Evolutionary conservation across 2,113 vertebrate species (phyloP).

Genomic region (Menidia beryllina): DNA sequence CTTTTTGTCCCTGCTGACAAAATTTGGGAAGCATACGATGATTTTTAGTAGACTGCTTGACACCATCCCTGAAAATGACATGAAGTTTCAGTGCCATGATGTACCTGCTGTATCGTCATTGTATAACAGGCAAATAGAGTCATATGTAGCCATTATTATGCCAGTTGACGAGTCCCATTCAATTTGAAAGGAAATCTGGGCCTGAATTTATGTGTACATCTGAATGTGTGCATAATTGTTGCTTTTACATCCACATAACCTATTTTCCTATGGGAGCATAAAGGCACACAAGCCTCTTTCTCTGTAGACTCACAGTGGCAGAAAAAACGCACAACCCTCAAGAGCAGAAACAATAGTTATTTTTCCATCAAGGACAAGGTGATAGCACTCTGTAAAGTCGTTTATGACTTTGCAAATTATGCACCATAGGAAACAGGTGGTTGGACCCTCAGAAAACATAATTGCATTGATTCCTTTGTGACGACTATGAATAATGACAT

Average conservation of each 20-base stretch:
- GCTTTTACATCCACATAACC: conserved; percentile 62
- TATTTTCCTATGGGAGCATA: conserved; percentile 2
- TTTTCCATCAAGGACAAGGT: conserved; percentile 47
- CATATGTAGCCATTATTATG: conserved; percentile 9
- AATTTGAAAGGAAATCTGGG: conserved; percentile 2
- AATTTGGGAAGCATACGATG: conserved; percentile 6
- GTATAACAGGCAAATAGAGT: conserved; percentile 30
- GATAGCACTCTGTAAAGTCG: conserved; percentile 61
- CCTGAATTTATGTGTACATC: conserved; percentile 30
- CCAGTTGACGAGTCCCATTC: conserved; percentile 9
- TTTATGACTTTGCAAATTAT: conserved; percentile 73
- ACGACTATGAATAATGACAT: conserved; percentile 83
- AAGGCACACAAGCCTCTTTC: conserved; percentile 20
- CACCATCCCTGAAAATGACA: conserved; percentile 12
- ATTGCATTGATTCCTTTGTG: conserved; percentile 83
- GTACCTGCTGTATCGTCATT: too few relatives aligned
- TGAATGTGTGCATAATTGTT: conserved; percentile 51
- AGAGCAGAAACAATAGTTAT: conserved; percentile 53
- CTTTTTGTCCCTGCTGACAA: conserved; percentile 23
- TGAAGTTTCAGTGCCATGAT: not conserved
- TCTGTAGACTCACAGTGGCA: not conserved
- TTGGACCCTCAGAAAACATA: conserved; percentile 81
- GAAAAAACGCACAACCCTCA: conserved; percentile 9
- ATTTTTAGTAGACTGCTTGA: conserved; percentile 18
- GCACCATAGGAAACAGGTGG: conserved; percentile 80